Evolutionary conservation across 2,113 vertebrate species (phyloP), one percentile per base, ranked within the genome.

Genomic region (Mirza zaza): DNA sequence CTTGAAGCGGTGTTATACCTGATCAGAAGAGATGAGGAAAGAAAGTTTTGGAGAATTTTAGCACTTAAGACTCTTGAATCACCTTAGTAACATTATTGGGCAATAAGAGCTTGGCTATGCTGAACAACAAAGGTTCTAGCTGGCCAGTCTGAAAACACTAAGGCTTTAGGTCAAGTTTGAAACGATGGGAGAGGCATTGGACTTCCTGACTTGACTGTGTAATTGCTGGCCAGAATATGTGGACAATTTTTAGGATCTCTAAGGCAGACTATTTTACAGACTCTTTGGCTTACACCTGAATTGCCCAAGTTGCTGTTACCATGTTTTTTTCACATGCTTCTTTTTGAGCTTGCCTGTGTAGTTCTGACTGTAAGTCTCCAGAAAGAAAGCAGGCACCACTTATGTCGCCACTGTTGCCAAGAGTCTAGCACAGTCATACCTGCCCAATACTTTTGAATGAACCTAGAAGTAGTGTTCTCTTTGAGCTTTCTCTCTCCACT

Each of bases 11-110:
- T 36, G 52, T 90, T 76, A 81, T 27, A 52, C 52, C 52, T 90
- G 63, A 12, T 77, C 57, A 87, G 87, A 59, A 90, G 23, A 57
- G 9, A 65, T 65, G 50, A 2, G n/a, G 17, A 20, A 70, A 50
- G 84, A 36, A 32, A 20, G 32, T 84, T 91, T 87, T 81, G 32
- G 42, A 87, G 90, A 87, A 48, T 34, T 93, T 93, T n/a, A 73
- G 59, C 76, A 84, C 27, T 77, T 73, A 89, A 79, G 23, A 18
- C 14, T 39, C 71, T 95, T 42, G n/a, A 92, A 79, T 42, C 70
- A 82, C 15, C 23, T 65, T 29, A 23, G 57, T 55, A 18, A 84
- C 10, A 36, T 15, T 70, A 8, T 0, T 21, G n/a, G 12, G 23
- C 52, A 83, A 14, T 36, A 65, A 27, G 48, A 71, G 20, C 5